A percentile compares a stretch with the other conserved stretches of the same genome.
Evolutionary conservation across 2,888 invertebrate species (phyloP).

Genomic region (Cephus sareptanus): DNA sequence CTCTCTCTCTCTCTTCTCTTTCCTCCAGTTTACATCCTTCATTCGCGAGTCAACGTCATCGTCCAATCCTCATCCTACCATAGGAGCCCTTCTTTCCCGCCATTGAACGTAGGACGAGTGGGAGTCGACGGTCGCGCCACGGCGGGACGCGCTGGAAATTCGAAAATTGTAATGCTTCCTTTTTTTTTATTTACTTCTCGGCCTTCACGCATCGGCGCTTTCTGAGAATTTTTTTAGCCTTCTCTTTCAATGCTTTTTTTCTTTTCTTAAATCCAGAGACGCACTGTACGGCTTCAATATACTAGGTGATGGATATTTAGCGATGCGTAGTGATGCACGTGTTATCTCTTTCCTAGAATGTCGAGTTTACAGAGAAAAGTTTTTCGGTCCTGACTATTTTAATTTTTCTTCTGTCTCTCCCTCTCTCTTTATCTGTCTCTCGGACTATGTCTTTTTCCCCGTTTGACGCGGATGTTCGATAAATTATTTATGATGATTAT

Average conservation of each 20-base stretch:
- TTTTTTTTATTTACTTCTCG: background rate
- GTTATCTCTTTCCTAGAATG: background rate
- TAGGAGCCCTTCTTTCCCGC: background rate
- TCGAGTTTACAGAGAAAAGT: background rate
- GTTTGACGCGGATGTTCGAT: conserved; percentile 14
- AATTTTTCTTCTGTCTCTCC: background rate
- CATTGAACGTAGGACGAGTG: background rate
- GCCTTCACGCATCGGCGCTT: conserved; percentile 3
- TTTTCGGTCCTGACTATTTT: background rate
- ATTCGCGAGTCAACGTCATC: background rate
- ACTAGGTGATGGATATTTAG: background rate
- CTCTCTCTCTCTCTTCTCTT: conserved; percentile 17
- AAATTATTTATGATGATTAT: background rate
- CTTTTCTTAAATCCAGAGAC: background rate
- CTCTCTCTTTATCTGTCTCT: background rate
- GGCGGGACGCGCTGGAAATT: conserved; percentile 7
- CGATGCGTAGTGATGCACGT: background rate
- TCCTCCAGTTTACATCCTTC: conserved; percentile 6
- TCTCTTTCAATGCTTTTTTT: background rate
- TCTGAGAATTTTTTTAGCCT: conserved; percentile 1
- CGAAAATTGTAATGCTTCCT: conserved; percentile 6
- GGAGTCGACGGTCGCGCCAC: background rate
- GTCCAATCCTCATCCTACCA: background rate
- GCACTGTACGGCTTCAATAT: background rate
- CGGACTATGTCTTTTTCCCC: conserved; percentile 23